These are phyloP conservation scores for Aphelocoma coerulescens DNA, from an alignment of 2,113 vertebrate species.

Conservation along the genomic window DNA sequence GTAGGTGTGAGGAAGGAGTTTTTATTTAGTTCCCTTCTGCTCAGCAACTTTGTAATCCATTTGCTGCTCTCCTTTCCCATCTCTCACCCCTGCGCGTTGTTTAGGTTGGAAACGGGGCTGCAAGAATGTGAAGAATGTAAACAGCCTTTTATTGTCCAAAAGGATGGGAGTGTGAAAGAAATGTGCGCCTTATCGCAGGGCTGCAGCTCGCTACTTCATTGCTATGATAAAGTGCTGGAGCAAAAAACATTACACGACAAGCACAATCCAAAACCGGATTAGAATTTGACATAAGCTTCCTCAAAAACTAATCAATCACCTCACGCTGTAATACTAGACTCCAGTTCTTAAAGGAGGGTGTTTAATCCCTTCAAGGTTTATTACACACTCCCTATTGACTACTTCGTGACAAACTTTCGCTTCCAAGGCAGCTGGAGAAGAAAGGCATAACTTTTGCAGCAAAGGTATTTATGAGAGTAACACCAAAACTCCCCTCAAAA, in stretches of 20 bases:
- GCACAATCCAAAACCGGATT: constrained; percentile 92
- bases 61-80: constrained; percentile 62
- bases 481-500: neutral
- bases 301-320: constrained; percentile 95
- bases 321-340: constrained; percentile 85
- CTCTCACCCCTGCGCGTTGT: constrained; percentile 70
- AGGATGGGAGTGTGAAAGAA: constrained; percentile 80
- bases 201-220: constrained; percentile 90
- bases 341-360: constrained; percentile 82
- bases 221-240: constrained; percentile 88
- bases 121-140: constrained; percentile 83
- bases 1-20: neutral
- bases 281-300: constrained; percentile 93
- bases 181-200: constrained; percentile 87
- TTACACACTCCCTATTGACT: constrained; percentile 72
- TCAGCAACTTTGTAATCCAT: constrained; percentile 56
- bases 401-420: constrained; percentile 23
- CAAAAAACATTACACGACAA: constrained; percentile 89
- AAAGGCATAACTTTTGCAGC: constrained; percentile 44
- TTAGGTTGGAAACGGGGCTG: constrained; percentile 77
- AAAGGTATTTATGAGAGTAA: neutral
- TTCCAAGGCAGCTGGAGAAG: neutral
- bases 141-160: constrained; percentile 85
- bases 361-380: constrained; percentile 88
- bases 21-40: constrained; percentile 20